Conservation (phyloP, 2,888 invertebrate species). For the Dryocosmus kuriphilus region DNA sequence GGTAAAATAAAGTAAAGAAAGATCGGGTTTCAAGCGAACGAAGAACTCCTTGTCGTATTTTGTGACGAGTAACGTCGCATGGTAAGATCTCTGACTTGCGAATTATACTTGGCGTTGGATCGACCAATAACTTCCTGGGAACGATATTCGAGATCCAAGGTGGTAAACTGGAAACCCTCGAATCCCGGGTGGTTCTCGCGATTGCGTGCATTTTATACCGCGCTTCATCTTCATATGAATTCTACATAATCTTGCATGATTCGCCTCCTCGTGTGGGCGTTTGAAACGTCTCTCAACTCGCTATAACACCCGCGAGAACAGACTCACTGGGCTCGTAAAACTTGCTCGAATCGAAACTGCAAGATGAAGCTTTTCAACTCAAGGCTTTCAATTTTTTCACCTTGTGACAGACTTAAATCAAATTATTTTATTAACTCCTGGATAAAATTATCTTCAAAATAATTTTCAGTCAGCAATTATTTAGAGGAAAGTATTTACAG, state of each 20-base stretch:
- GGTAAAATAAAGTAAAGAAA: not conserved
- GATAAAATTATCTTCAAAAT: no score
- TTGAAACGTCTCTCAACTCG: conserved; percentile 30
- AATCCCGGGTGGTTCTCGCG: conserved; percentile 56
- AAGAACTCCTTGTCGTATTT: conserved; percentile 21
- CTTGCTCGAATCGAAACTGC: conserved; percentile 1
- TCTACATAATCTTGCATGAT: conserved; percentile 13
- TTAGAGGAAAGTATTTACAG: no score
- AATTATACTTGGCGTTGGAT: conserved; percentile 42
- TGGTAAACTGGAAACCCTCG: conserved; percentile 56
- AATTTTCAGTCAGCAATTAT: no score
- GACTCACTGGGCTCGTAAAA: conserved; percentile 33
- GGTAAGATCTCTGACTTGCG: conserved; percentile 8
- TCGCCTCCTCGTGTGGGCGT: conserved; percentile 14
- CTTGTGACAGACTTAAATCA: not conserved
- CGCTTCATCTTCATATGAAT: conserved; percentile 29
- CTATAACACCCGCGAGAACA: conserved; percentile 36
- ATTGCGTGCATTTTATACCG: conserved; percentile 51
- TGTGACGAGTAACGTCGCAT: not conserved
- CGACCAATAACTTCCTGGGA: conserved; percentile 65
- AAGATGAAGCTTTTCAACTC: not conserved
- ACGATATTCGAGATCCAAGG: conserved; percentile 57
- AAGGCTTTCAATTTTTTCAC: not conserved
- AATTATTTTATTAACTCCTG: no score
- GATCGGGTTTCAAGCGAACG: not conserved